phyloP scores from a whole-genome alignment of 1,140 invertebrate genomes.

The Archivesica marissinica region DNA sequence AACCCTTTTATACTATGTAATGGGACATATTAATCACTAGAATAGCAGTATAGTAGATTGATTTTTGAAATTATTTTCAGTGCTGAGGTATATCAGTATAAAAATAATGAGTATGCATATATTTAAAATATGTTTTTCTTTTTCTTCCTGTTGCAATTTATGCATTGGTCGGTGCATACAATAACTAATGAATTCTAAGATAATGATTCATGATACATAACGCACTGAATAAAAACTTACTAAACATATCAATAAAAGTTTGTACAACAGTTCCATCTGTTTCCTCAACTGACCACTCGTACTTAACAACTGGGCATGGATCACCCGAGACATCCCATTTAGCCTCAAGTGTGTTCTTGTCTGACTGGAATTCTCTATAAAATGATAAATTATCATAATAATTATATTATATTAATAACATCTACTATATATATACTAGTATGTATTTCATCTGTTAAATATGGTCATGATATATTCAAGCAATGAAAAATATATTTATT shows the following conservation, averaged over 20 bases:
- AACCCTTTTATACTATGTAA: too few relatives aligned
- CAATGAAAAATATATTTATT: not conserved
- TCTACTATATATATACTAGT: not conserved
- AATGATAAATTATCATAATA: not conserved
- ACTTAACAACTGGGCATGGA: conserved; percentile 65
- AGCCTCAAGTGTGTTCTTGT: conserved; percentile 38
- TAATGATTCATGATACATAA: too few relatives aligned
- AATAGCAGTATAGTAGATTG: too few relatives aligned
- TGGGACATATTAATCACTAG: too few relatives aligned
- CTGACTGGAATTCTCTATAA: conserved; percentile 60
- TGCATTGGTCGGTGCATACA: too few relatives aligned
- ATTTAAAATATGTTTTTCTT: too few relatives aligned
- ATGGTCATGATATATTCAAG: not conserved
- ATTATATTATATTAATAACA: not conserved
- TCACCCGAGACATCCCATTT: conserved; percentile 66
- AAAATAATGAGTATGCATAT: too few relatives aligned
- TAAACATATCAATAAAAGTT: conserved; percentile 39
- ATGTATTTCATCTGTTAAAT: too few relatives aligned
- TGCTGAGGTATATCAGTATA: too few relatives aligned
- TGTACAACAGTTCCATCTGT: conserved; percentile 59
- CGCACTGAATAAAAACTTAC: conserved; percentile 51
- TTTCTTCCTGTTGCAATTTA: too few relatives aligned
- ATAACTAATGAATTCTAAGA: too few relatives aligned
- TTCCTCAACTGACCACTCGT: conserved; percentile 64
- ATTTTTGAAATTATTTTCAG: too few relatives aligned